A percentile compares a stretch with the other conserved stretches of the same genome.
These are phyloP conservation scores for Anadara kagoshimensis DNA, from an alignment of 1,140 invertebrate genomes.

Conservation along the genomic window DNA sequence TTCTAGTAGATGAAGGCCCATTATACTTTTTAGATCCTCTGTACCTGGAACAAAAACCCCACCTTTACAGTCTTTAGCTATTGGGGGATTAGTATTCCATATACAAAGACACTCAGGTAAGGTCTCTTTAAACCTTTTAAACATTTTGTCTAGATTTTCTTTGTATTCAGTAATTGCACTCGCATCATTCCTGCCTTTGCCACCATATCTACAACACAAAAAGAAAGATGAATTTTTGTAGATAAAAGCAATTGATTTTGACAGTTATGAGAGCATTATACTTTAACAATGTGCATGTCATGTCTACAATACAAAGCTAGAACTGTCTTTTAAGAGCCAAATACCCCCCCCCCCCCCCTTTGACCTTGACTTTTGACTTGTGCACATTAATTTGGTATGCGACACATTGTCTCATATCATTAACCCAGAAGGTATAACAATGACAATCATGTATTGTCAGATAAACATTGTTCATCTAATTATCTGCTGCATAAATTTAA, in stretches of 20 bases:
- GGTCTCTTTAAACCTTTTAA: conserved; percentile 62
- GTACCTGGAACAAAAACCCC: conserved; percentile 74
- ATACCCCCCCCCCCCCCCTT: not conserved
- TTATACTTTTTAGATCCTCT: conserved; percentile 67
- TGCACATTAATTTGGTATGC: too few species aligned
- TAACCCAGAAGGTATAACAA: too few species aligned
- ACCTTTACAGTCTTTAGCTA: conserved; percentile 68
- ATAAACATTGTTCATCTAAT: too few species aligned
- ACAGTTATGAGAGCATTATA: not conserved
- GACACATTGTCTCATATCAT: too few species aligned
- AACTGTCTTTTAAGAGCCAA: not conserved
- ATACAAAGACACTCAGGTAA: conserved; percentile 72
- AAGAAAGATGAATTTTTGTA: conserved; percentile 5
- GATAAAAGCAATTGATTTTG: not conserved
- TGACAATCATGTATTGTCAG: too few species aligned
- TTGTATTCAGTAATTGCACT: conserved; percentile 73
- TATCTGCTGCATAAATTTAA: too few species aligned
- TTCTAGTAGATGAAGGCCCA: conserved; percentile 75
- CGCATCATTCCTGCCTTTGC: conserved; percentile 76
- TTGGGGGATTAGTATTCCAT: conserved; percentile 75
- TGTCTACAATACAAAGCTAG: not conserved
- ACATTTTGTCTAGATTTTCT: conserved; percentile 70
- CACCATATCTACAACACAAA: too few species aligned
- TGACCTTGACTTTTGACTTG: too few species aligned
- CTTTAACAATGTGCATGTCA: not conserved